phyloP scores from a whole-genome alignment of 1,140 invertebrate species.

The Dinothrombium tinctorium region DNA sequence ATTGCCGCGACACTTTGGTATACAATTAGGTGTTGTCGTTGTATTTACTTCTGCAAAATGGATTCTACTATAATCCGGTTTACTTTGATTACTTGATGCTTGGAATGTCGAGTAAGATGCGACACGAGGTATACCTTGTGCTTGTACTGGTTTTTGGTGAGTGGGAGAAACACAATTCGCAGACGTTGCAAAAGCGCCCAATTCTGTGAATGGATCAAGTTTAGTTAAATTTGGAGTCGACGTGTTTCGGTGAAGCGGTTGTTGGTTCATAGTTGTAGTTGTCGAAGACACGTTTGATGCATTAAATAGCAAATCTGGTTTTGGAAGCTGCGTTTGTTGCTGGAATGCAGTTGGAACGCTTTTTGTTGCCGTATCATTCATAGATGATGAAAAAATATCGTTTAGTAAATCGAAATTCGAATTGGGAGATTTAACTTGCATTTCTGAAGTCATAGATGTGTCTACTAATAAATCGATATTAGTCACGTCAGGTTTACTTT shows the following conservation, averaged over 20 bases:
- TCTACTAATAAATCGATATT: too few species aligned
- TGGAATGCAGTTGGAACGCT: not conserved
- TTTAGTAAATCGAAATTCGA: slow-evolving; percentile 3
- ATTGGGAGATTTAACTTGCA: too few species aligned
- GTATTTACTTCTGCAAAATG: slow-evolving; percentile 32
- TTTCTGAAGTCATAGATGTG: too few species aligned
- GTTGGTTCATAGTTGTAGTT: not conserved
- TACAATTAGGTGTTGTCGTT: not conserved
- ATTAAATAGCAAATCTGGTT: not conserved
- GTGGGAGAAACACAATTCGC: slow-evolving; percentile 1
- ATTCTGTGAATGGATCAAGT: slow-evolving; percentile 29
- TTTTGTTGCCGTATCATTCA: too few species aligned
- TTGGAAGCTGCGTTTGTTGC: not conserved
- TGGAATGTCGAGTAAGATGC: slow-evolving; percentile 4
- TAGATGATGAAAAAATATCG: slow-evolving; percentile 2
- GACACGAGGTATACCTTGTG: slow-evolving; percentile 3
- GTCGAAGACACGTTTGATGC: not conserved
- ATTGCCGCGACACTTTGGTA: slow-evolving; percentile 28
- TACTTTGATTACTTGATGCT: not conserved
- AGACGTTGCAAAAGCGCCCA: slow-evolving; percentile 19
- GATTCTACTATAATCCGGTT: slow-evolving; percentile 33
- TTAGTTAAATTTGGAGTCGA: slow-evolving; percentile 31
- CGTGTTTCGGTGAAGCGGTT: slow-evolving; percentile 27
- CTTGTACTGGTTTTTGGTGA: not conserved
- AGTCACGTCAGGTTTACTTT: too few species aligned